These are phyloP conservation scores for Chrysopa pallens DNA, from an alignment of 1,140 invertebrate species.

Conservation along the genomic window DNA sequence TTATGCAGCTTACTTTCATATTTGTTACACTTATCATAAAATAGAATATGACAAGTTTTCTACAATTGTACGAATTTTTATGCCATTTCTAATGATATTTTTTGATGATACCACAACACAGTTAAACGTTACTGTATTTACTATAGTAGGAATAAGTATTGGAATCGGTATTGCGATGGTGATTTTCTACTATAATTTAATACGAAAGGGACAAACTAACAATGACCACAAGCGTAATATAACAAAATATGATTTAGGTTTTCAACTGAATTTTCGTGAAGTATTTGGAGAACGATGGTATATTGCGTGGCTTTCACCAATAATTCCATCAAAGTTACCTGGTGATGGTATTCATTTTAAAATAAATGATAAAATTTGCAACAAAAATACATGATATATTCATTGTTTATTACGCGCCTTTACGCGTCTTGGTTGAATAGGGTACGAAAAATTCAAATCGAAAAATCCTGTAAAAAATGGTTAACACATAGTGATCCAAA, in stretches of 20 bases:
- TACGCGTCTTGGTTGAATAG: too few species aligned
- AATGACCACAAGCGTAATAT: conserved; percentile 45
- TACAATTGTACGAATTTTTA: conserved; percentile 39
- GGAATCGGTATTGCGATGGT: conserved; percentile 45
- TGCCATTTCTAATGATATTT: conserved; percentile 39
- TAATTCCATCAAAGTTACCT: conserved; percentile 52
- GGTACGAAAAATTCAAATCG: too few species aligned
- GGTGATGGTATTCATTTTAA: conserved; percentile 57
- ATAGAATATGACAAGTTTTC: conserved; percentile 16
- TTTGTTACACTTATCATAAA: conserved; percentile 38
- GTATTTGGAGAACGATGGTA: conserved; percentile 62
- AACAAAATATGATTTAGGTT: conserved; percentile 49
- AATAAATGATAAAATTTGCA: too few species aligned
- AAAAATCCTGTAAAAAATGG: too few species aligned
- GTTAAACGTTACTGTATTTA: conserved; percentile 45
- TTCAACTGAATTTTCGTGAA: conserved; percentile 45
- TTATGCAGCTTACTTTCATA: conserved; percentile 48
- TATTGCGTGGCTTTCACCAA: conserved; percentile 54
- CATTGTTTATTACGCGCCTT: too few species aligned
- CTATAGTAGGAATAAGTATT: conserved; percentile 46
- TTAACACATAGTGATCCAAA: too few species aligned
- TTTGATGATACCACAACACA: conserved; percentile 33
- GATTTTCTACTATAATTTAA: conserved; percentile 46
- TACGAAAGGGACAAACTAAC: conserved; percentile 41
- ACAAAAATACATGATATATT: too few species aligned